phyloP scores from a whole-genome alignment of 1,140 invertebrate species.

The Neodiprion fabricii region DNA sequence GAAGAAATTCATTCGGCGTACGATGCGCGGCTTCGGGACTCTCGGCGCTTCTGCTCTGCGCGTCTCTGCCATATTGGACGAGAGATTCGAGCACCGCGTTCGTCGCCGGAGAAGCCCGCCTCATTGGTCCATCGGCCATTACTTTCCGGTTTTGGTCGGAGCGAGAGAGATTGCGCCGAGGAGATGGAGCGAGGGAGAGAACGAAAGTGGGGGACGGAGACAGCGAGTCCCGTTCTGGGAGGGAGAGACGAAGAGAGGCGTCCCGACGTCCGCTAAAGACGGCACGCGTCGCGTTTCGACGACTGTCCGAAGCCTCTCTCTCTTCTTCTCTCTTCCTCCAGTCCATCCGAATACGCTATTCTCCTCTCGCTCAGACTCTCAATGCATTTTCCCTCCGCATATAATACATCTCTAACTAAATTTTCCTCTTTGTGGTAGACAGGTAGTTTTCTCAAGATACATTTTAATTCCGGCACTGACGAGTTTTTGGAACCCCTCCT shows the following conservation, averaged over 20 bases:
- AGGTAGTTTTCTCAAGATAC: background rate
- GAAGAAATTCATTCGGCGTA: too few species aligned
- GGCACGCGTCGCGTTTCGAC: constrained; percentile 53
- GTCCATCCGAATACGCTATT: background rate
- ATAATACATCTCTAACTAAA: background rate
- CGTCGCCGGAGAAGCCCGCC: constrained; percentile 31
- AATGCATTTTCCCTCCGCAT: background rate
- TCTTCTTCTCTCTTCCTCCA: constrained; percentile 3
- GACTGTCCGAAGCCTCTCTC: constrained; percentile 35
- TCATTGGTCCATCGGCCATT: constrained; percentile 50
- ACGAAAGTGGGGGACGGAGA: constrained; percentile 15
- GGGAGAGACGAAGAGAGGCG: constrained; percentile 40
- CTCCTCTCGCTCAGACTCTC: background rate
- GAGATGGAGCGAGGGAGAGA: constrained; percentile 16
- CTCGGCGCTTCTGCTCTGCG: constrained; percentile 28
- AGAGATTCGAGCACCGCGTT: constrained; percentile 18
- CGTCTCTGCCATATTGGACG: constrained; percentile 56
- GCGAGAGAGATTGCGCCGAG: constrained; percentile 41
- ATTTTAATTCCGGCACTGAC: background rate
- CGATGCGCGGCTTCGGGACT: background rate
- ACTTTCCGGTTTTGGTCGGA: constrained; percentile 33
- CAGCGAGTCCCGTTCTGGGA: background rate
- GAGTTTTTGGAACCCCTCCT: background rate
- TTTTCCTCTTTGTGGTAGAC: background rate
- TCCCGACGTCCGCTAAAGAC: constrained; percentile 51